A percentile compares a stretch with the other conserved stretches of the same genome.
These are phyloP conservation scores for Tilapia sparmanii DNA, from an alignment of 2,113 vertebrate species.

Conservation along the genomic window DNA sequence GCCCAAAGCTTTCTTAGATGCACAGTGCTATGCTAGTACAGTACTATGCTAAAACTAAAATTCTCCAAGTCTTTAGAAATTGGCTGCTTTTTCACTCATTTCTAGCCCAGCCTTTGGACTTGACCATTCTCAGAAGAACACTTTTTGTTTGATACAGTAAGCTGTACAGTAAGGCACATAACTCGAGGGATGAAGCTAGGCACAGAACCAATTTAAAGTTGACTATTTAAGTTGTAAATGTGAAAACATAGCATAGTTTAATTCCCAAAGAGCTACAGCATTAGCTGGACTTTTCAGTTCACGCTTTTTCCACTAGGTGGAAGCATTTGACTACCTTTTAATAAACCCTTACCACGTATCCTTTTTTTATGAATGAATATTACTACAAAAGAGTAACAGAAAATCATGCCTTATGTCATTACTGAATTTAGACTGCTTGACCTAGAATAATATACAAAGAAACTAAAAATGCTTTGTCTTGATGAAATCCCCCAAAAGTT, in stretches of 20 bases:
- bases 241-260: not conserved
- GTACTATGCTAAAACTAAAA: not conserved
- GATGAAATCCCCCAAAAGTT: not conserved
- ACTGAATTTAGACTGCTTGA: not conserved
- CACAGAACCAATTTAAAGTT: not conserved
- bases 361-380: constrained; percentile 51
- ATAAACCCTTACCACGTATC: rapidly evolving
- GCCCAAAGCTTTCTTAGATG: not conserved
- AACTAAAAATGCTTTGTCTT: not conserved
- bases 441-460: not conserved
- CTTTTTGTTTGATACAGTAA: rapidly evolving
- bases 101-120: not conserved
- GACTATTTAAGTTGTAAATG: not conserved
- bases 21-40: not conserved
- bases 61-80: rapidly evolving
- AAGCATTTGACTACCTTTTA: constrained; percentile 1
- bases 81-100: not conserved
- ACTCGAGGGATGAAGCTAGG: not conserved
- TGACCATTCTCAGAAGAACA: not conserved
- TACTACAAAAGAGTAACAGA: not conserved
- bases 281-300: not conserved
- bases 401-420: not conserved
- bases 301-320: constrained; percentile 46
- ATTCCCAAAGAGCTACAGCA: not conserved
- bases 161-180: not conserved